phyloP scores from a whole-genome alignment of 2,888 invertebrate species.

The Euplexia lucipara region DNA sequence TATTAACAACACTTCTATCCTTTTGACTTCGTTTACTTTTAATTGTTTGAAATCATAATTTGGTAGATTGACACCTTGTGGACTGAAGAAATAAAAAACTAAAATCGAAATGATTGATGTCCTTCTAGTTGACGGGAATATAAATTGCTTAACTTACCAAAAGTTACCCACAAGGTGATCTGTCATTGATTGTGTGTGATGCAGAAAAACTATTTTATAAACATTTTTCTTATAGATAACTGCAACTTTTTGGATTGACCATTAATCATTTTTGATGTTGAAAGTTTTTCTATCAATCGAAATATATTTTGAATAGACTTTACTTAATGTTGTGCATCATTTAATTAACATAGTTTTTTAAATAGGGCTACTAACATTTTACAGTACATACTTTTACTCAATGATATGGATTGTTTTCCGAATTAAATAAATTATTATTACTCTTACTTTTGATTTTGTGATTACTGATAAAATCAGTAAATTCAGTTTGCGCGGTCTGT shows the following conservation, averaged over 20 bases:
- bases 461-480: too few species aligned
- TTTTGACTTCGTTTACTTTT: too few species aligned
- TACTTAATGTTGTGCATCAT: not conserved
- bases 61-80: not conserved
- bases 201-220: not conserved
- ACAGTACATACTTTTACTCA: too few species aligned
- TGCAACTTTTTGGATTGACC: constrained; percentile 15
- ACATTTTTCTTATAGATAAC: not conserved
- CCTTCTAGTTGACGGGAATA: not conserved
- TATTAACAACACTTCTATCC: too few species aligned
- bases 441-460: too few species aligned
- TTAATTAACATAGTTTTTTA: too few species aligned
- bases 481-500: too few species aligned
- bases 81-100: not conserved
- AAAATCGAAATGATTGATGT: not conserved
- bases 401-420: too few species aligned
- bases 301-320: not conserved
- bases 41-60: not conserved
- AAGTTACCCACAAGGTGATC: constrained; percentile 10
- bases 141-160: constrained; percentile 24
- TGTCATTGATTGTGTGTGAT: constrained; percentile 6
- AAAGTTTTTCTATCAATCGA: constrained; percentile 1
- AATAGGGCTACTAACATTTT: too few species aligned
- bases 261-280: not conserved
- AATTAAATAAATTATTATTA: too few species aligned